These are phyloP conservation scores for Lymantria dispar DNA, from an alignment of 2,888 invertebrate species.

Conservation along the genomic window DNA sequence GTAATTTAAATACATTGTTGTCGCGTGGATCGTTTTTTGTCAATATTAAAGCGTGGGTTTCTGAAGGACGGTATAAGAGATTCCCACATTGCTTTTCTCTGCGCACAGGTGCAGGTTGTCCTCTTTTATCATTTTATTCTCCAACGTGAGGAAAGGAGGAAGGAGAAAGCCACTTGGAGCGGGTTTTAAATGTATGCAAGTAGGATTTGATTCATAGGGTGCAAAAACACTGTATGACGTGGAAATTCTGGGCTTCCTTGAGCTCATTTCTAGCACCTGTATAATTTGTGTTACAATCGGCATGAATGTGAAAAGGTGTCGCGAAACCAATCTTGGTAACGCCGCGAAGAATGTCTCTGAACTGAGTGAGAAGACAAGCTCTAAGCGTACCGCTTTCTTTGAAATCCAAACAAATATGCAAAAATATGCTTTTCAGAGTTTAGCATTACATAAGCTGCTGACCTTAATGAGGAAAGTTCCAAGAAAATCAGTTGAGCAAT, in stretches of 20 bases:
- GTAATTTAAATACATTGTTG: no score
- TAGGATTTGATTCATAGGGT: no score
- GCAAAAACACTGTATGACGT: background rate
- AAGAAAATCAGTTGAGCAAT: background rate
- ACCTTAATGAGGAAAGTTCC: background rate
- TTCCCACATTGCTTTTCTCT: no score
- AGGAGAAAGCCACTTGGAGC: no score
- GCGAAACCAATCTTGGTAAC: background rate
- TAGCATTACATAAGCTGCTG: background rate
- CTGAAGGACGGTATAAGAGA: no score
- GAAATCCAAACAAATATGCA: background rate
- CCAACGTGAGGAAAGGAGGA: no score
- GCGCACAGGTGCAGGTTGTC: no score
- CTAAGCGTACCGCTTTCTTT: background rate
- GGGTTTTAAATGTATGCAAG: no score
- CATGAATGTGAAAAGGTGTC: background rate
- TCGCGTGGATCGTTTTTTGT: no score
- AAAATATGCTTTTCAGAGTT: background rate
- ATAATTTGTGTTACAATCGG: background rate
- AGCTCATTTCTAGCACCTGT: background rate
- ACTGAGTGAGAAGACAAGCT: background rate
- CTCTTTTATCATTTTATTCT: no score
- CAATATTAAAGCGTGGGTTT: no score
- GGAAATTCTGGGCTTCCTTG: background rate
- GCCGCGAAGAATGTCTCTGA: background rate